Conservation (phyloP, 2,888 invertebrate genomes). For the Sylvicola fuscatus region DNA sequence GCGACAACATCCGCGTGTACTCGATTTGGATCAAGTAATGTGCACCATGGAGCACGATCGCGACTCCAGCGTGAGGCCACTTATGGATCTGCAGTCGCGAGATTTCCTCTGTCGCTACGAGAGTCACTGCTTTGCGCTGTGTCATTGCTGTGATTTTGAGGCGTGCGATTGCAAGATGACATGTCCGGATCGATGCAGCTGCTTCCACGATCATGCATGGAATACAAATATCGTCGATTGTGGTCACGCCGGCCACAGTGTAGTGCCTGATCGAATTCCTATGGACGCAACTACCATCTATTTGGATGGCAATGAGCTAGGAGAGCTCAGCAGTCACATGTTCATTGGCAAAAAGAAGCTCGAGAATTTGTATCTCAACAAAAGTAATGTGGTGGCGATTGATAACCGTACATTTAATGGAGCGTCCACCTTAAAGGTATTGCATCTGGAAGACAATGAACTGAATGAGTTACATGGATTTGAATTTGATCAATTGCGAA, state of each 20-base stretch:
- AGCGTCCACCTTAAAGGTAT: slow-evolving; percentile 45
- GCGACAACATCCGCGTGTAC: slow-evolving; percentile 54
- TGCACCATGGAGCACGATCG: slow-evolving; percentile 52
- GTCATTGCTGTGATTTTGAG: slow-evolving; percentile 79
- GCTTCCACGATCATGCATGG: slow-evolving; percentile 75
- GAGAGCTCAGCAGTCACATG: slow-evolving; percentile 60
- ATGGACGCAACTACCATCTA: slow-evolving; percentile 81
- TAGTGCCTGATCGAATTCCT: slow-evolving; percentile 59
- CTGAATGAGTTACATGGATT: slow-evolving; percentile 49
- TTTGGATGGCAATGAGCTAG: slow-evolving; percentile 62
- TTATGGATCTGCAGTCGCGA: slow-evolving; percentile 46
- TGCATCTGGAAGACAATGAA: slow-evolving; percentile 59
- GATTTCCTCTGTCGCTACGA: slow-evolving; percentile 67
- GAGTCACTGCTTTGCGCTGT: slow-evolving; percentile 64
- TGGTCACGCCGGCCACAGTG: slow-evolving; percentile 48
- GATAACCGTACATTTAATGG: slow-evolving; percentile 71
- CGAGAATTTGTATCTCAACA: slow-evolving; percentile 56
- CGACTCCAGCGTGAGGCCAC: slow-evolving; percentile 22
- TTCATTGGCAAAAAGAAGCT: slow-evolving; percentile 72
- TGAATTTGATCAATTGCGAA: slow-evolving; percentile 56
- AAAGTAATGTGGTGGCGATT: slow-evolving; percentile 52
- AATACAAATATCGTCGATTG: slow-evolving; percentile 70
- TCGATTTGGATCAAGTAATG: slow-evolving; percentile 57
- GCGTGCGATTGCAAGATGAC: slow-evolving; percentile 85
- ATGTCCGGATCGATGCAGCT: slow-evolving; percentile 68